Evolutionary conservation across 2,797 vertebrate genomes (phyloP).

Genomic region (Gymnodraco acuticeps): DNA sequence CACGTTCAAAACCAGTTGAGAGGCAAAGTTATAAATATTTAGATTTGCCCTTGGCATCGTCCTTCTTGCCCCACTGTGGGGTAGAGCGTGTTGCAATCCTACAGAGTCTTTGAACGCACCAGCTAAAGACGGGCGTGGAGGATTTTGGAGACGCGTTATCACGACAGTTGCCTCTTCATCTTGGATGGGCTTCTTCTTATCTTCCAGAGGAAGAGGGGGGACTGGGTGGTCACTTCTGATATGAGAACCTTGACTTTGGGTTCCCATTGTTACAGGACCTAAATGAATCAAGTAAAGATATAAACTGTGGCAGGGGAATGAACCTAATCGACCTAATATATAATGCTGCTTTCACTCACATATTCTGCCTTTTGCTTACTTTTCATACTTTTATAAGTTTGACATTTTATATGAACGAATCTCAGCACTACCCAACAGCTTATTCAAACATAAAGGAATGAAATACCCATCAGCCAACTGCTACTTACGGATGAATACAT

Average conservation of each 20-base stretch:
- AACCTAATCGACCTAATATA: neutral
- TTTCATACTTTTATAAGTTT: too few relatives aligned
- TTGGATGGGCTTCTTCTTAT: constrained; percentile 40
- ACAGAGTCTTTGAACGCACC: constrained; percentile 30
- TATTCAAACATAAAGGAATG: neutral
- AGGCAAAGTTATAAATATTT: constrained; percentile 59
- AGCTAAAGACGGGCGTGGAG: constrained; percentile 15
- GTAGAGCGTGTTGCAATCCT: neutral
- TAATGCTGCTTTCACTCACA: neutral
- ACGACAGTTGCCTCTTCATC: constrained; percentile 36
- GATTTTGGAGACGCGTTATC: constrained; percentile 11
- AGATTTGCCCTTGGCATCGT: constrained; percentile 50
- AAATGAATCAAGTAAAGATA: constrained; percentile 14
- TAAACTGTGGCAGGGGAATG: neutral
- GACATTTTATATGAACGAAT: too few relatives aligned
- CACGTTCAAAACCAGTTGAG: constrained; percentile 30
- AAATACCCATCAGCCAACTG: neutral
- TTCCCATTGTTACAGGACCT: constrained; percentile 30
- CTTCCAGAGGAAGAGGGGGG: constrained; percentile 62
- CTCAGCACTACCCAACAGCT: neutral
- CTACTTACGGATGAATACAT: neutral
- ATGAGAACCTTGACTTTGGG: constrained; percentile 33
- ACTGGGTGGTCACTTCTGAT: constrained; percentile 47
- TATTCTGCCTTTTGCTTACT: too few relatives aligned
- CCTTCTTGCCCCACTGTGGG: constrained; percentile 17